Percentiles rank a stretch among this genome's conserved stretches.
Conservation (phyloP, 1,140 invertebrate species). For the Dendroctonus valens region DNA sequence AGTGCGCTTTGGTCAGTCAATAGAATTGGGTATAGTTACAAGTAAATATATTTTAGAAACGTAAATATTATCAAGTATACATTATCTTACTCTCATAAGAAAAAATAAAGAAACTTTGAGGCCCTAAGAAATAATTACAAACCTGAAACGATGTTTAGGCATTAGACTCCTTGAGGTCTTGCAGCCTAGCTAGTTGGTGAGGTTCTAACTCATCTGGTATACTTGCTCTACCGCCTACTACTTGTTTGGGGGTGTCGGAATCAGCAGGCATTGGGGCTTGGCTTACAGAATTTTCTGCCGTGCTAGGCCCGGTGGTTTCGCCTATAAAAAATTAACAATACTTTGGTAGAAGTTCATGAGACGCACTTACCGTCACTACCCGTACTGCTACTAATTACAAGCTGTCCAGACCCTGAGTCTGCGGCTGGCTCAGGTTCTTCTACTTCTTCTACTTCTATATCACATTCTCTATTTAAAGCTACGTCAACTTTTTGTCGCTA, state of each 20-base stretch:
- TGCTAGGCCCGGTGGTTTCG: constrained; percentile 61
- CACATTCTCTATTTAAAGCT: constrained; percentile 21
- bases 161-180: constrained; percentile 84
- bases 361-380: constrained; percentile 52
- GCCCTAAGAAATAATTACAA: background rate
- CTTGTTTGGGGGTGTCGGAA: constrained; percentile 59
- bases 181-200: constrained; percentile 77
- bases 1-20: background rate
- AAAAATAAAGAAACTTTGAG: background rate
- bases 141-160: constrained; percentile 57
- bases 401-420: constrained; percentile 57
- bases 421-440: constrained; percentile 49
- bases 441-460: constrained; percentile 42
- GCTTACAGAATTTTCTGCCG: constrained; percentile 60
- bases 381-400: constrained; percentile 60
- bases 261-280: constrained; percentile 42
- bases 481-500: constrained; percentile 3
- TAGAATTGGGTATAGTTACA: background rate
- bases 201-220: constrained; percentile 84
- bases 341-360: background rate
- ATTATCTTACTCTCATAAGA: background rate
- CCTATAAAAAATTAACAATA: constrained; percentile 38
- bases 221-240: constrained; percentile 69
- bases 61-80: background rate
- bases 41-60: background rate